Conservation (phyloP, 2,113 vertebrate species). For the Eptesicus fuscus region DNA sequence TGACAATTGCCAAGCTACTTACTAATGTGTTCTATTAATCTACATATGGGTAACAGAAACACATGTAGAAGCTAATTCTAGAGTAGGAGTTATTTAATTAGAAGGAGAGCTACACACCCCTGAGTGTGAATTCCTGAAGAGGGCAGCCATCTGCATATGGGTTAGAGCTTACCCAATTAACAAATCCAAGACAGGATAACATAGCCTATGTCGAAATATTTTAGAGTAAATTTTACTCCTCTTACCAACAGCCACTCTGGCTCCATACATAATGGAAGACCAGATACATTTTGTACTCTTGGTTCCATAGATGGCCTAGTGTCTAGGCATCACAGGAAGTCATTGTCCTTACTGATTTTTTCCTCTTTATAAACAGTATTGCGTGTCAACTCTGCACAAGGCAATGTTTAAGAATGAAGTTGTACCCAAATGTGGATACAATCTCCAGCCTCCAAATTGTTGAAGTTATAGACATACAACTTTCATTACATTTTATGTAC, state of each 20-base stretch:
- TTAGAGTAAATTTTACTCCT: background rate
- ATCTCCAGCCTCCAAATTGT: background rate
- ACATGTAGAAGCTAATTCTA: background rate
- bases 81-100: background rate
- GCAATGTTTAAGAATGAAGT: background rate
- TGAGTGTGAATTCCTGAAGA: constrained; percentile 9
- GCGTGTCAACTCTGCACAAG: background rate
- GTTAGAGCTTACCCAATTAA: background rate
- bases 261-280: background rate
- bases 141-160: background rate
- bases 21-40: background rate
- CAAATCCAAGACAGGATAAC: background rate
- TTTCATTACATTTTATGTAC: background rate
- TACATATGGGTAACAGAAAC: background rate
- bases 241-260: background rate
- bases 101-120: background rate
- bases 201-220: background rate
- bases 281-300: background rate
- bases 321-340: background rate
- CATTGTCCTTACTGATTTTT: background rate
- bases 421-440: background rate
- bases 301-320: background rate
- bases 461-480: background rate
- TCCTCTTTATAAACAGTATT: background rate
- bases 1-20: background rate